Evolutionary conservation across 2,113 vertebrate species (phyloP), one percentile per base, ranked within the genome.

Genomic region (Circaetus cinerascens): DNA sequence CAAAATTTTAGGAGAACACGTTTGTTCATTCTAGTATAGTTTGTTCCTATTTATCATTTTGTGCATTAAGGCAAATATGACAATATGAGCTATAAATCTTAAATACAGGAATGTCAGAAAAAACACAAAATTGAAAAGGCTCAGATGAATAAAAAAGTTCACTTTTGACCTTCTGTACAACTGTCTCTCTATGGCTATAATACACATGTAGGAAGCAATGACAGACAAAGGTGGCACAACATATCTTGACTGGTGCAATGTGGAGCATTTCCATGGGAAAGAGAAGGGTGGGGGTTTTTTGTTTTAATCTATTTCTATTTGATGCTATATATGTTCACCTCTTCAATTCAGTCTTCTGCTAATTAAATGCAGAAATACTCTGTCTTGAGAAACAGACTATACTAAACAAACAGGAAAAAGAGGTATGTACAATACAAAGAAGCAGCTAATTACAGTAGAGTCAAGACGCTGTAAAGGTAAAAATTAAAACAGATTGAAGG

Each of bases 201-300:
- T 13, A 50, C 7, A 50, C 7, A 46, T 0, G 3, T 10, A 72
- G 26, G 71, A 87, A 88, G 50, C 19, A 77, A 30, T 6, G 27
- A n/a, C 30, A 71, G 56, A 75, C 11, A 34, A 64, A 81, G 30
- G 38, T 63, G 46, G 20, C 16, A 32, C 22, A 69, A 15, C 1
- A 1, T 23, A 40, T 55, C 17, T 2, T 63, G 41, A 51, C 19
- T 27, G 15, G 14, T 86, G 30, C 7, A 62, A 56, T 0, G 0
- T 9, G 30, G 11, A 86, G 11, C 22, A 36, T 23, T 88, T 90
- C 73, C 41, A 72, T 2, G 19, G 45, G 41, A 88, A 82, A 93
- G 21, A n/a, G 10, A 60, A 82, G 43, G 16, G 48, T 36, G 27
- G 7, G 5, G 5, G 4, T 11, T 25, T 75, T 82, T 15, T 1